Evolutionary conservation across 2,888 invertebrate species (phyloP).

Genomic region (Ormyrus thymus): DNA sequence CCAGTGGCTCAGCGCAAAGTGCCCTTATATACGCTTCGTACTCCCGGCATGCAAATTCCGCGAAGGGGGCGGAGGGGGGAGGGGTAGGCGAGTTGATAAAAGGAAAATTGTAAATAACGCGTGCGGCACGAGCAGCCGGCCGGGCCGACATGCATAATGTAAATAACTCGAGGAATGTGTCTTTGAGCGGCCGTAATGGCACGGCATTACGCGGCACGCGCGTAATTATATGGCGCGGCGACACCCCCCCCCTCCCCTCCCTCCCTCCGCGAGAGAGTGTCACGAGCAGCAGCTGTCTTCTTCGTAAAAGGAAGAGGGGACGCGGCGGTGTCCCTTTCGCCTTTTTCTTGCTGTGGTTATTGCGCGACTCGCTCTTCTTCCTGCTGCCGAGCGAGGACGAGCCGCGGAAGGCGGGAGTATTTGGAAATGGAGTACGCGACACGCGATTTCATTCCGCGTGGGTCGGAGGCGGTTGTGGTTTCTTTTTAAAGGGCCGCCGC

Average conservation of each 20-base stretch:
- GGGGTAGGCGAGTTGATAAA: slow-evolving; percentile 27
- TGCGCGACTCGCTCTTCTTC: no score
- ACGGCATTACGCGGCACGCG: slow-evolving; percentile 48
- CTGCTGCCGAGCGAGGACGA: no score
- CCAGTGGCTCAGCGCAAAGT: slow-evolving; percentile 5
- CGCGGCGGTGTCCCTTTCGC: neutral
- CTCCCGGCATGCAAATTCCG: slow-evolving; percentile 17
- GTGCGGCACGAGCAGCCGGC: neutral
- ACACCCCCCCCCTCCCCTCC: no score
- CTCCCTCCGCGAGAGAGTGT: no score
- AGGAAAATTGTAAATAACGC: slow-evolving; percentile 39
- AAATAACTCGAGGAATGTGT: slow-evolving; percentile 45
- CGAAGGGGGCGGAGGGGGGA: neutral
- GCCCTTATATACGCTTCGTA: neutral
- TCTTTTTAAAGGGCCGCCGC: no score
- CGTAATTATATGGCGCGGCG: slow-evolving; percentile 25
- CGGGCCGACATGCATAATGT: slow-evolving; percentile 23
- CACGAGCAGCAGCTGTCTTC: no score
- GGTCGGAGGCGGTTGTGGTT: no score
- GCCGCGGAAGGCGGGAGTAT: no score
- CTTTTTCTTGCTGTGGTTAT: neutral
- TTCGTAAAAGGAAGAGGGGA: neutral
- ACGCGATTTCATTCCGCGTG: no score
- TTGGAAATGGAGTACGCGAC: no score
- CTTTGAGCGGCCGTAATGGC: slow-evolving; percentile 57